phyloP scores from a whole-genome alignment of 37 sponge, comb jelly and placozoan species.

The Cladorhizidae sp. region DNA sequence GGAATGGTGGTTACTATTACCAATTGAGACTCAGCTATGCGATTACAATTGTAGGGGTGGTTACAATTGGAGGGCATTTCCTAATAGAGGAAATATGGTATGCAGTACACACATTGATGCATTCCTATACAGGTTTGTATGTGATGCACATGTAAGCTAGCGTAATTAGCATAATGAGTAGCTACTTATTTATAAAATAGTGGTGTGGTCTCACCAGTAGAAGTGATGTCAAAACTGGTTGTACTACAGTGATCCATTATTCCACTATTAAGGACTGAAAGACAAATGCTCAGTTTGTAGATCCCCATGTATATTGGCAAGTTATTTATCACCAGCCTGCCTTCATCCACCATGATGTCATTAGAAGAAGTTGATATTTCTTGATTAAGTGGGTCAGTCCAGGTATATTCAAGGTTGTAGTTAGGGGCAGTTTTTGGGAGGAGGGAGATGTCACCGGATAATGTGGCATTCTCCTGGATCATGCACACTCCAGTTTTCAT shows the following conservation, averaged over 20 bases:
- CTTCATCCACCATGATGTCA: background rate
- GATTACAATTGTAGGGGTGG: too few species aligned
- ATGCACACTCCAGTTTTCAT: background rate
- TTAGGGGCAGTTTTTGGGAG: background rate
- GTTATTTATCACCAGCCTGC: too few species aligned
- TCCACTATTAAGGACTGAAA: background rate
- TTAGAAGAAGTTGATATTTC: background rate
- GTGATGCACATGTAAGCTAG: too few species aligned
- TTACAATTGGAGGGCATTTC: too few species aligned
- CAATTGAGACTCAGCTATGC: too few species aligned
- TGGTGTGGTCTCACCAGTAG: background rate
- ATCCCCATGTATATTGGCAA: background rate
- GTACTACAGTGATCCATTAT: slow-evolving; percentile 3
- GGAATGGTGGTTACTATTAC: too few species aligned
- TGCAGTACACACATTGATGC: too few species aligned
- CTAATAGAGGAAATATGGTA: too few species aligned
- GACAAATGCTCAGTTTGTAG: background rate
- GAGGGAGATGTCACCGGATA: background rate
- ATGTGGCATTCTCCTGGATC: background rate
- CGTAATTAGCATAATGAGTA: too few species aligned
- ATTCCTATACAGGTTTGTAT: too few species aligned
- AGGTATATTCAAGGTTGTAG: background rate
- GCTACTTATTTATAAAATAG: too few species aligned
- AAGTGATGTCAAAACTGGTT: background rate
- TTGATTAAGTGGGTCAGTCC: background rate